Evolutionary conservation across 2,888 invertebrate species (phyloP), one percentile per base, ranked within the genome.

Genomic region (Hyalella azteca): DNA sequence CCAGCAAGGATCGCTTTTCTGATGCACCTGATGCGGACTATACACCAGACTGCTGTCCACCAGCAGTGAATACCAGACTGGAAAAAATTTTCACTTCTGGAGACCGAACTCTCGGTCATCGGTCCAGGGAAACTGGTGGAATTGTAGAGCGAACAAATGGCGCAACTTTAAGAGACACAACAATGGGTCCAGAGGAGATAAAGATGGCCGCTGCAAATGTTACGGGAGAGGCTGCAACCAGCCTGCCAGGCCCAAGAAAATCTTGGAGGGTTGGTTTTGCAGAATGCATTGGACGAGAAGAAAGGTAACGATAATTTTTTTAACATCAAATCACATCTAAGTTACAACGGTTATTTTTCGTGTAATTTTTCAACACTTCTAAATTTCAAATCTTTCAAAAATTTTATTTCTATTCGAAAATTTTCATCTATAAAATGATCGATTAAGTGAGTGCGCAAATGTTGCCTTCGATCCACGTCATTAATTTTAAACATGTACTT

Each of bases 211-310:
- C 59, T 5, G 36, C 36, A 9, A 66, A 66, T 29, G 66, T 32
- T 29, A 13, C 36, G 0, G 15, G 39, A 5, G 9, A n/a, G n/a
- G n/a, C n/a, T n/a, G n/a, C n/a, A n/a, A n/a, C n/a, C n/a, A n/a
- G n/a, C n/a, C n/a, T n/a, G n/a, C n/a, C 5, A 5, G 19, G 1
- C 66, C 7, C 19, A 22, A 1, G n/a, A 29, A 45, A 22, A 9
- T 11, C 80, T 9, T 82, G 82, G 80, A 40, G 75, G 7, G 77
- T 82, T n/a, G 82, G 82, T 5, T 82, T 82, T 48, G 82, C 82
- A 22, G 82, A 82, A 50, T 77, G 78, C 13, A 78, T 82, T 29
- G 80, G 82, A 13, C 39, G 80, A 36, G 80, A 82, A 22, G 77
- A 80, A 13, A 80, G 66, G 82, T 82, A 50, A 78, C 76, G 11